These are phyloP conservation scores for Origma solitaria DNA, from an alignment of 2,113 vertebrate species.

Conservation along the genomic window DNA sequence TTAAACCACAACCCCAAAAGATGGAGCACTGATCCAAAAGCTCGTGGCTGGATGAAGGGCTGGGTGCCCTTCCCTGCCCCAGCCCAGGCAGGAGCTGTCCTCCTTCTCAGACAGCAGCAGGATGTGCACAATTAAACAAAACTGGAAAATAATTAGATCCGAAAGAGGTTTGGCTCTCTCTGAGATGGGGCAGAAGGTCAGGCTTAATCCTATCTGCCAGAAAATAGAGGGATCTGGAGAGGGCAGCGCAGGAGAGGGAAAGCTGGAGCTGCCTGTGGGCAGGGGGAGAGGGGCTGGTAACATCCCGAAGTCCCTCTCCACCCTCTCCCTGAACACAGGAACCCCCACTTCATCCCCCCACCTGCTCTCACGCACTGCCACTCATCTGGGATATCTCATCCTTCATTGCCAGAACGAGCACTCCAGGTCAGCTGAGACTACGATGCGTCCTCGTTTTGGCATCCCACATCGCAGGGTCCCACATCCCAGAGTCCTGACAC, in stretches of 20 bases:
- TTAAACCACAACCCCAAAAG: neutral
- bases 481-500: fast-evolving
- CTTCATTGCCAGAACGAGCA: neutral
- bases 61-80: fast-evolving
- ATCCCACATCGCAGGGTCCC: neutral
- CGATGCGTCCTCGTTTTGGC: neutral
- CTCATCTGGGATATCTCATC: neutral
- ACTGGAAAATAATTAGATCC: constrained; percentile 7
- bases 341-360: neutral
- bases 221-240: neutral
- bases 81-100: neutral
- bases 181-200: neutral
- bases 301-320: neutral
- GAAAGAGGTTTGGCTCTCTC: constrained; percentile 15
- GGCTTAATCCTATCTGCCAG: constrained; percentile 4
- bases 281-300: neutral
- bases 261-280: neutral
- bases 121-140: constrained; percentile 26
- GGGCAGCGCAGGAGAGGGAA: fast-evolving
- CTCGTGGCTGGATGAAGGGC: neutral
- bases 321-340: neutral
- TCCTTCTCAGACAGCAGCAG: neutral
- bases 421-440: fast-evolving
- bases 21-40: neutral
- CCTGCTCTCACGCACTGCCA: neutral